Evolutionary conservation across 2,888 invertebrate genomes (phyloP).

Genomic region (Schrankia costaestrigalis): DNA sequence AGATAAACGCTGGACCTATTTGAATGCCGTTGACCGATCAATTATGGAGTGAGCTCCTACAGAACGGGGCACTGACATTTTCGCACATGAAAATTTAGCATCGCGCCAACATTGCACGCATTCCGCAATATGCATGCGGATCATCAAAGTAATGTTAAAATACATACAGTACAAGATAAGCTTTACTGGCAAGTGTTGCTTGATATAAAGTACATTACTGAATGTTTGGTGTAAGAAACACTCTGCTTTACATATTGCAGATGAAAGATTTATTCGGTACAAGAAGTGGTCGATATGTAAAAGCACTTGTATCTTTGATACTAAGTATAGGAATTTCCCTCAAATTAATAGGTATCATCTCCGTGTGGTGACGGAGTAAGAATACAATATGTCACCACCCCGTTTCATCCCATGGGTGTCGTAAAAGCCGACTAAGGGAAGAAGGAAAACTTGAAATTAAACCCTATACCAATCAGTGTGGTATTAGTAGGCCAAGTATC

Average conservation of each 20-base stretch:
- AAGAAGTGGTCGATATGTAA: no score
- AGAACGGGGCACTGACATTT: conserved; percentile 66
- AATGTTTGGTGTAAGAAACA: conserved; percentile 24
- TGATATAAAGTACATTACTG: conserved; percentile 3
- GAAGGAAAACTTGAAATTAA: no score
- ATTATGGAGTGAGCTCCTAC: conserved; percentile 46
- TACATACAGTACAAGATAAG: conserved; percentile 37
- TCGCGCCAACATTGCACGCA: conserved; percentile 49
- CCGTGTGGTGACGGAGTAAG: no score
- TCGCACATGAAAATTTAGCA: conserved; percentile 56
- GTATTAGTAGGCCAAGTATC: no score
- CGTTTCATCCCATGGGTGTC: no score
- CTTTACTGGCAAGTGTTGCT: no score
- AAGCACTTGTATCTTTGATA: no score
- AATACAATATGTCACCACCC: no score
- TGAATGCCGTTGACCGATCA: conserved; percentile 68
- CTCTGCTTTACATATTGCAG: conserved; percentile 22
- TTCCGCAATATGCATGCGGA: conserved; percentile 41
- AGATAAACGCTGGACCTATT: conserved; percentile 47
- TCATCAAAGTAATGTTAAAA: conserved; percentile 53
- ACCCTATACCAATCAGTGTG: no score
- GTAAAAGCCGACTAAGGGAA: no score
- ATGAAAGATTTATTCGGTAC: conserved; percentile 21
- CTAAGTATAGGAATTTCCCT: no score
- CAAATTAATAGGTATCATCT: no score